Evolutionary conservation across 2,797 vertebrate genomes (phyloP).

Genomic region (Anolis apletophallus): DNA sequence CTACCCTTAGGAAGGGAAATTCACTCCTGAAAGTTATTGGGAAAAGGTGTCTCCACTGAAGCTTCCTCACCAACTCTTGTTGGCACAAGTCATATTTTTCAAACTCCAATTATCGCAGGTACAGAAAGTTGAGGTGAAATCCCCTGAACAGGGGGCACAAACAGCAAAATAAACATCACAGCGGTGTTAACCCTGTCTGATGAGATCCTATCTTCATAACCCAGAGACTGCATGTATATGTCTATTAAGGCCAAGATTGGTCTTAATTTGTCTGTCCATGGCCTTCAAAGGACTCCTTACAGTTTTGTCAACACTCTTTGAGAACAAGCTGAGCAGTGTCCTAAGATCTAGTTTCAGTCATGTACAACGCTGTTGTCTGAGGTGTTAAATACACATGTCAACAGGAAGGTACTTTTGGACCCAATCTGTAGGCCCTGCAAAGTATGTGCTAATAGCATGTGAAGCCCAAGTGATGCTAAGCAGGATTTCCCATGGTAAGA

Average conservation of each 20-base stretch:
- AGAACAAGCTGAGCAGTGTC: background rate
- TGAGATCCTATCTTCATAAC: too few species aligned
- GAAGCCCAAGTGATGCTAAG: background rate
- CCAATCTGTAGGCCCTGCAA: background rate
- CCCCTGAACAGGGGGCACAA: too few species aligned
- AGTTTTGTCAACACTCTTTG: background rate
- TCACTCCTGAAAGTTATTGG: too few species aligned
- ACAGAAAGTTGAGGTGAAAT: too few species aligned
- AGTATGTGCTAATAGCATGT: background rate
- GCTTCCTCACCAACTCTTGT: too few species aligned
- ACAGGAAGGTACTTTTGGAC: background rate
- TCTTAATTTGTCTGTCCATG: background rate
- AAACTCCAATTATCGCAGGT: too few species aligned
- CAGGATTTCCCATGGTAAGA: background rate
- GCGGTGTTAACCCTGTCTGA: too few species aligned
- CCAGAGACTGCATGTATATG: too few species aligned
- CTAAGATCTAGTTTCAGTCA: background rate
- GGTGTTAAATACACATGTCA: background rate
- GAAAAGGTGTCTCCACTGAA: too few species aligned
- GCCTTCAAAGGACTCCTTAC: background rate
- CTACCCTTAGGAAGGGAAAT: too few species aligned
- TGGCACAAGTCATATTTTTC: too few species aligned
- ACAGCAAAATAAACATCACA: too few species aligned
- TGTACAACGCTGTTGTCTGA: background rate
- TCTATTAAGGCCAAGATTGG: background rate